phyloP scores from a whole-genome alignment of 2,888 invertebrate species.

The Zelleria hepariella region DNA sequence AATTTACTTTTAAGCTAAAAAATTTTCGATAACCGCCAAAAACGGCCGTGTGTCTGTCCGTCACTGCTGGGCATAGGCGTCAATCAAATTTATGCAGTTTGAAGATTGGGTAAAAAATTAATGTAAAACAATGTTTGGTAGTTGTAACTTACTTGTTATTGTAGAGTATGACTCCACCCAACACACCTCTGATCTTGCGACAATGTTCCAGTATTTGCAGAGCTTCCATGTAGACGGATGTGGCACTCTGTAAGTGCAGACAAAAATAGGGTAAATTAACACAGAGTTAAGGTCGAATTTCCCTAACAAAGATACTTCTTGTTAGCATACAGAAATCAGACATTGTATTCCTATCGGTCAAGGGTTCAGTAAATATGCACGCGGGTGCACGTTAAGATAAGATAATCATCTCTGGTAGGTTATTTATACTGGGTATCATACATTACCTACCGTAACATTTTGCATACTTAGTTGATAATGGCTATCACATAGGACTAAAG shows the following conservation, averaged over 20 bases:
- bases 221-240: conserved; percentile 88
- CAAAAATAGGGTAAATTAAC: background rate
- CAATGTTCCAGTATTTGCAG: conserved; percentile 89
- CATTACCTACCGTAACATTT: background rate
- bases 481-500: no score
- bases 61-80: no score
- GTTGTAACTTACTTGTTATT: conserved; percentile 85
- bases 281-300: background rate
- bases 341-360: background rate
- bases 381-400: background rate
- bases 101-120: no score
- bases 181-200: conserved; percentile 81
- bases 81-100: no score
- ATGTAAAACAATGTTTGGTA: no score
- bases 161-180: conserved; percentile 89
- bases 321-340: conserved; percentile 9
- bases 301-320: background rate
- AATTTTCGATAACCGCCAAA: no score
- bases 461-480: no score
- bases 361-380: background rate
- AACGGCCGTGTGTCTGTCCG: no score
- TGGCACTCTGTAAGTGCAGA: conserved; percentile 78
- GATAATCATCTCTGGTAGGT: background rate
- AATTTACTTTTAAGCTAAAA: no score
- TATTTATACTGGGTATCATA: background rate